Evolutionary conservation across 2,797 vertebrate species (phyloP), one percentile per base, ranked within the genome.

Genomic region (Pseudopleuronectes americanus): DNA sequence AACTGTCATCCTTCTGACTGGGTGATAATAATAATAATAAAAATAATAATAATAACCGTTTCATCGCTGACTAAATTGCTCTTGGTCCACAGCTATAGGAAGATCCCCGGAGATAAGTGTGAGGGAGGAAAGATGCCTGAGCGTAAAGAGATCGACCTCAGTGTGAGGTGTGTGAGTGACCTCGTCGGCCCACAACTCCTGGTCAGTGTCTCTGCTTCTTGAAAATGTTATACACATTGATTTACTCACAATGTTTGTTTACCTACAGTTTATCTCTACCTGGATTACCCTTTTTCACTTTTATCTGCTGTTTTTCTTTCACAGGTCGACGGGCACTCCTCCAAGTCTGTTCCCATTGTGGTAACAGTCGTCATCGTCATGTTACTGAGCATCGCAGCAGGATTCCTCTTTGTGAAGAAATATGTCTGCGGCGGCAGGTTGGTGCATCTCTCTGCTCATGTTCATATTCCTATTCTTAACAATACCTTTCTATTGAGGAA

Each of bases 81-180:
- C 64, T 62, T 64, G 57, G 4, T 86, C 66, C 49, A 36, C 89
- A 99, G 97, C 53, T 99, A 98, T 63, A 95, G 97, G 77, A 98
- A 96, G 83, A 98, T 99, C 88, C 97, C 97, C 0, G 97, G 97
- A 71, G 97, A 99, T 84, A 96, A 94, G 84, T 99, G 97, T 86
- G 86, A 90, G 8, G 95, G 95, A 9, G 97, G 97, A 4, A 16
- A 83, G 33, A 92, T 87, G 70, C 96, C 95, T 0, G 68, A 83
- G 54, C 91, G 97, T 33, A 88, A 94, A 85, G 94, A 94, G 84
- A 96, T 93, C 0, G 96, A 98, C 87, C 92, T 98, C 86, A 96
- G 96, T 65, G 92, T 87, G 89, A 96, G 93, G 70, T 98, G 97
- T 84, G 94, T 95, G 79, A 97, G 96, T 70, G 95, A 96, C 87